Evolutionary conservation across 1,140 invertebrate genomes (phyloP), one percentile per base, ranked within the genome.

Genomic region (Ceratoteleas bidentatus): DNA sequence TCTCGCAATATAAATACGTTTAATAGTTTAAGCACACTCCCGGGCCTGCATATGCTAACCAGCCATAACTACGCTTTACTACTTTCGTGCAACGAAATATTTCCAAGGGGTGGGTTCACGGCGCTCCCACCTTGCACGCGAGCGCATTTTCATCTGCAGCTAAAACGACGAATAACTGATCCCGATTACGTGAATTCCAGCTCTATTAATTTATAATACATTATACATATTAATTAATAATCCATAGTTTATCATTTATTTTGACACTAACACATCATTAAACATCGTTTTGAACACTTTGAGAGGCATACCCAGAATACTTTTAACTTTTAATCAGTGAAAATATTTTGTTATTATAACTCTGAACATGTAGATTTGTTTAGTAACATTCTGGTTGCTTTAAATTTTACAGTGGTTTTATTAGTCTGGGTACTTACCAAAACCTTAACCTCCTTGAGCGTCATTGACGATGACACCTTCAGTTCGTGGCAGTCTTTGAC

Each of bases 11-110:
- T 91, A 90, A 91, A 91, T 91, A 91, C 90, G 87, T 87, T 90
- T 90, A 90, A 91, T 91, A 90, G 90, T 90, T 91, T 91, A 90
- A 90, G 90, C 88, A 90, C 88, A 90, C 88, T 86, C 86, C 84
- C 84, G 75, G 83, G 84, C 84, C 76, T 72, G 85, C 85, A 85
- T 91, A 91, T 91, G 90, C 89, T 91, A 91, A 91, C 90, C 88
- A 91, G 88, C 87, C 85, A 90, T 90, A 90, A 91, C 89, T 87
- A 88, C 85, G 83, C 84, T 90, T 90, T 89, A 91, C 88, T 89
- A 90, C 89, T 90, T 88, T 89, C 75, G 84, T 87, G 69, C 82
- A 81, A 40, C 78, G 79, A 66, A 79, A 65, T 61, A 60, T 69
- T 81, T 83, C 57, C 52, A 83, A 57, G 60, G 79, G 66, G 61